A percentile compares a stretch with the other conserved stretches of the same genome.
phyloP scores from a whole-genome alignment of 2,113 vertebrate species.

The Butorides virescens region DNA sequence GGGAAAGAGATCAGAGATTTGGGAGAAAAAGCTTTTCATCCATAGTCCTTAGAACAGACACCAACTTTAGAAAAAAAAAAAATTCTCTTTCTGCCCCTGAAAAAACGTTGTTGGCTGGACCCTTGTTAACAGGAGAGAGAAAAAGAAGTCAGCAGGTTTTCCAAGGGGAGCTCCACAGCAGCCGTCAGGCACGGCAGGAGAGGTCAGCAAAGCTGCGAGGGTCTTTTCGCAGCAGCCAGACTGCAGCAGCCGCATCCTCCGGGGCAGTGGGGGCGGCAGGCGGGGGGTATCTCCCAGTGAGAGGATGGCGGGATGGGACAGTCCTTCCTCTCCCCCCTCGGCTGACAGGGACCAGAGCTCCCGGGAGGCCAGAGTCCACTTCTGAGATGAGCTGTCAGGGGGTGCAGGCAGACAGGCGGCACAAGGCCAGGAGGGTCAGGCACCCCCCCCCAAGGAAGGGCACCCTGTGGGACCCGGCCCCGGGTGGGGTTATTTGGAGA shows the following conservation, averaged over 20 bases:
- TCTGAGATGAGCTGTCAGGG: neutral
- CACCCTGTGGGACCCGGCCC: neutral
- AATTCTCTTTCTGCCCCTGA: neutral
- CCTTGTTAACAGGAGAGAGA: neutral
- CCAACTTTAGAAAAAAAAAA: neutral
- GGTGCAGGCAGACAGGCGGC: neutral
- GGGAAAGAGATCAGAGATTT: neutral
- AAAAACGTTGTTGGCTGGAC: neutral
- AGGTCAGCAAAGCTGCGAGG: neutral
- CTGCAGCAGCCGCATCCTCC: neutral
- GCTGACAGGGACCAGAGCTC: neutral
- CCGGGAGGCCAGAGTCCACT: neutral
- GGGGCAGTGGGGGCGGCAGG: neutral
- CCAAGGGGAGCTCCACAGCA: neutral
- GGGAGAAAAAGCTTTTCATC: neutral
- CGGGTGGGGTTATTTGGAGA: conserved; percentile 57
- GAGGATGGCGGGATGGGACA: neutral
- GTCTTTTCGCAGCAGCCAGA: neutral
- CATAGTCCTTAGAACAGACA: neutral
- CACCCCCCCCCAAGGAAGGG: neutral
- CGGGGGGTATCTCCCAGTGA: neutral
- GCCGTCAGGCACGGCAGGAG: rapidly evolving
- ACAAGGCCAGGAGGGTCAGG: neutral
- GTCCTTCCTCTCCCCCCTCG: neutral
- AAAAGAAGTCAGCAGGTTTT: conserved; percentile 48